These are phyloP conservation scores for Lottia scabra DNA, from an alignment of 2,888 invertebrate species.

Conservation along the genomic window DNA sequence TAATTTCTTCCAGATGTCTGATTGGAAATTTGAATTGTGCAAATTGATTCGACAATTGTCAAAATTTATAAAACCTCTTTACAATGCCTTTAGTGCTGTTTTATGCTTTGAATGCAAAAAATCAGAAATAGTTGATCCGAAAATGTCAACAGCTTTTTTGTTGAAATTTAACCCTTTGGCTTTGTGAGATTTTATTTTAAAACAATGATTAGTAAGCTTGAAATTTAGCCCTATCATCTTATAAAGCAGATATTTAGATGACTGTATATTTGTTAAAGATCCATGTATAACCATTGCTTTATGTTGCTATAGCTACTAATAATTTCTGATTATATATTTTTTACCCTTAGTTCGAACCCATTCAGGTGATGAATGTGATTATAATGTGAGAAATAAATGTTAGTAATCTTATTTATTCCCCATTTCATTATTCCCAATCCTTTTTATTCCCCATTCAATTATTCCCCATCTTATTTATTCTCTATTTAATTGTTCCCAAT, in stretches of 20 bases:
- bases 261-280: too few relatives aligned
- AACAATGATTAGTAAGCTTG: not conserved
- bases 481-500: not conserved
- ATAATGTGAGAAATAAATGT: conserved; percentile 54
- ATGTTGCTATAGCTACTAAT: not conserved
- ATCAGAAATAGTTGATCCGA: too few relatives aligned
- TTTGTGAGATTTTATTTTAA: not conserved
- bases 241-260: too few relatives aligned
- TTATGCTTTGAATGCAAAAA: too few relatives aligned
- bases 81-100: too few relatives aligned
- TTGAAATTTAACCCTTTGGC: not conserved
- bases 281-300: not conserved
- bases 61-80: too few relatives aligned
- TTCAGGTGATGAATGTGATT: conserved; percentile 60
- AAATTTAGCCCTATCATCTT: not conserved
- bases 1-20: too few relatives aligned
- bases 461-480: not conserved
- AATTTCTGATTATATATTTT: conserved; percentile 6
- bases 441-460: conserved; percentile 7
- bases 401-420: conserved; percentile 31
- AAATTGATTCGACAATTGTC: too few relatives aligned
- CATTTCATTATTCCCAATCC: not conserved
- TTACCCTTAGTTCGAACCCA: conserved; percentile 51
- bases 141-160: not conserved
- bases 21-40: too few relatives aligned